Base-by-base conservation (phyloP, 2,113 vertebrate genomes). In the Eurystomus gularis region DNA sequence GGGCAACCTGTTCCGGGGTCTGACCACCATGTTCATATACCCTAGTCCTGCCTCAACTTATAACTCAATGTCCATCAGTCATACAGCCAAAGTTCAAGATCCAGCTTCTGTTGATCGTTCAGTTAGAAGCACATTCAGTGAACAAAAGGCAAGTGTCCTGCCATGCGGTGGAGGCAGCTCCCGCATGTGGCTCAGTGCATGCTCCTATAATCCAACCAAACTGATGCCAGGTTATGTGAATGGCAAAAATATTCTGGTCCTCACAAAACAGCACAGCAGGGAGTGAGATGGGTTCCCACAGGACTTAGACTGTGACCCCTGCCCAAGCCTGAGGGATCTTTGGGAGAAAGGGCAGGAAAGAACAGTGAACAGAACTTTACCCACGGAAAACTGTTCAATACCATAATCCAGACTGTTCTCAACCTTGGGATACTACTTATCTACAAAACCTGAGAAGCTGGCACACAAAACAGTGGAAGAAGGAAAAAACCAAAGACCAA, bases 101-200 rank as follows among this genome's bases (percentile, higher is more conserved):
- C 15, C 17, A 64, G 4, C 26, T 24, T 33, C 16, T 16, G 25
- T 21, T 57, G 13, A 33, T 15, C 4, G 0, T 51, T 33, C 26
- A 57, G 9, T 48, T 29, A 37, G 46, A 25, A 35, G 37, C 15
- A 26, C 2, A 6, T 48, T 66, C 33, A 58, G 62, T 35, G 57
- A 91, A 62, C 26, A 71, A 57, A 52, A 42, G 40, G 8, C 46
- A 57, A 52, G 19, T 33, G 52, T 25, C 15, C 46, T 37, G n/a
- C 10, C 17, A 17, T 6, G 21, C 1, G 0, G 60, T 8, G 35
- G n/a, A 42, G 40, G 40, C 62, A 64, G 42, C 35, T 73, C 31
- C 33, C 17, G 14, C 6, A 11, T 0, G 1, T 44, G 37, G 28
- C 49, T 23, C 1, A 0, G 19, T 39, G 5, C 13, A 52, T 3